Base-by-base conservation (phyloP, 1,140 invertebrate species). In the Idris sp. region DNA sequence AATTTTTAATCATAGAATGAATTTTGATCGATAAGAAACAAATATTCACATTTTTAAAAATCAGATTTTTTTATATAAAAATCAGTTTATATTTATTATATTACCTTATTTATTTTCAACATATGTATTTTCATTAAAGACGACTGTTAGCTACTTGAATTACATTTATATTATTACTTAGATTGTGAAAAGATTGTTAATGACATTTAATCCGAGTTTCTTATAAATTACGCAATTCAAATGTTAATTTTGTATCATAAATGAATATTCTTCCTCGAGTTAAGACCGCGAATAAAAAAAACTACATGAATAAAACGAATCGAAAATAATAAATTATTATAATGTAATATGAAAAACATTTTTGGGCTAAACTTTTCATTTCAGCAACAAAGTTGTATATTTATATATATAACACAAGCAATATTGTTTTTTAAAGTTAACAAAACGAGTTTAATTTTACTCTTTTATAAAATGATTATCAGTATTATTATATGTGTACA, bases 41-140 rank as follows among this genome's bases (percentile, higher is more conserved):
- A 51, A 59, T 59, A 10, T 36, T 30, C 25, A 15, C 44, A 49
- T 16, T 18, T 49, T 46, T 26, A 41, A 62, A 41, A 41, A 28
- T 40, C 43, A 36, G 41, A n/a, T n/a, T n/a, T n/a, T n/a, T 51
- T 62, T 62, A 35, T 62, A 62, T 49, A 48, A 62, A 62, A 44
- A 22, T 28, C 46, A 35, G 35, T 62, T 33, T 62, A n/a, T 62
- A 51, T 62, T 62, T 61, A 61, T 48, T 48, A 4, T 49, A 44
- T 59, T 41, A 18, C n/a, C 16, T 48, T 46, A 59, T 46, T 59
- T 46, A 59, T 46, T 46, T 30, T 51, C 15, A 33, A 18, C 43
- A 22, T 16, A n/a, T 40, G 14, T 54, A 40, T 22, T 56, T 56
- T 56, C 1, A 18, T 56, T 35, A 35, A 44, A 58, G 44, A 18